Base-by-base conservation (phyloP, 1,140 invertebrate species). In the Tetranychus urticae region DNA sequence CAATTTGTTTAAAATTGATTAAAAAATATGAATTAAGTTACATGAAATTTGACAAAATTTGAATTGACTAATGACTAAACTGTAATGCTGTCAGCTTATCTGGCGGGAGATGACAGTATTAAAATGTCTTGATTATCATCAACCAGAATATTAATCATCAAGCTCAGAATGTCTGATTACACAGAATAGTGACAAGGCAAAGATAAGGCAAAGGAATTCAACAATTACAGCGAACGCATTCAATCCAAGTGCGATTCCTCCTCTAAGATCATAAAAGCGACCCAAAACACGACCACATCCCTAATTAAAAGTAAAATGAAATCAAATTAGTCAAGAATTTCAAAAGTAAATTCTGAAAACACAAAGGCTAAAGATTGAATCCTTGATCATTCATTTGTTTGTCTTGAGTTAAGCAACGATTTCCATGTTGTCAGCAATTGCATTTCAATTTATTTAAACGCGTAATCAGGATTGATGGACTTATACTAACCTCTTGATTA, bases 271-370 rank as follows among this genome's bases (percentile, higher is more conserved):
- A 47, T 62, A 46, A 33, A 64, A 60, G 45, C 47, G 34, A 23
- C 61, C 33, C 13, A 65, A 23, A 10, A 60, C 64, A 45, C 64
- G 46, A 2, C 57, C 64, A 63, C 64, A 65, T 6, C 64, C 63
- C 62, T 64, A 31, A 23, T 8, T 31, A 33, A 34, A 59, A 34
- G 46, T 7, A n/a, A 31, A 36, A 14, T 5, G 13, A 2, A 46
- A 31, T 2, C 8, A n/a, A 46, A 14, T 6, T 10, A 13, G n/a
- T 42, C 13, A 0, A 39, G 10, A 6, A 3, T 13, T 46, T 37
- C 34, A 58, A 33, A 23, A 55, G 0, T 58, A 58, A 47, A 0
- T 47, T 47, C 8, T 47, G 7, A 0, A 23, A 23, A 23, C 23
- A 23, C 23, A 23, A 23, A 23, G 23, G 23, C 23, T 23, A 23